Percentiles rank a stretch among this genome's conserved stretches.
These are phyloP conservation scores for Phocoena phocoena DNA, from an alignment of 2,113 vertebrate genomes.

Conservation along the genomic window DNA sequence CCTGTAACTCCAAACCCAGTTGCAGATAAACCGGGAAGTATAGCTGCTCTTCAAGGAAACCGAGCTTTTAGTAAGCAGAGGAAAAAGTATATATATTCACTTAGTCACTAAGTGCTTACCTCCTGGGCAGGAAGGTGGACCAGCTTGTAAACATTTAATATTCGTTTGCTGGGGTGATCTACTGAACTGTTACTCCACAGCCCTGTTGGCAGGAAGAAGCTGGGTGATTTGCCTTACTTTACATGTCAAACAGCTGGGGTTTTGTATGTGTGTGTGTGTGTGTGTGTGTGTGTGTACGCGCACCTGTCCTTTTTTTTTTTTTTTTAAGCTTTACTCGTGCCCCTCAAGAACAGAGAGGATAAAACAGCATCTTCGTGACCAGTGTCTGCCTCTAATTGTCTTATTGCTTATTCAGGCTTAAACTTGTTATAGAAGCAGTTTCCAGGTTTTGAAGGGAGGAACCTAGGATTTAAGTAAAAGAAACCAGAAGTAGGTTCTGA, in stretches of 20 bases:
- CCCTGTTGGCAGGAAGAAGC: not conserved
- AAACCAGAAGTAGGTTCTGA: not conserved
- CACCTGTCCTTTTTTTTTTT: not conserved
- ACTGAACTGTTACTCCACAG: not conserved
- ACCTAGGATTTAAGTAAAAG: not conserved
- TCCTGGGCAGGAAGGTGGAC: conserved; percentile 4
- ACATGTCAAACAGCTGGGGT: not conserved
- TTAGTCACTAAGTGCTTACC: not conserved
- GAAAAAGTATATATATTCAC: not conserved
- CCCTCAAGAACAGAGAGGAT: not conserved
- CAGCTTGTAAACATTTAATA: conserved; percentile 37
- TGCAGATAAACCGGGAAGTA: not conserved
- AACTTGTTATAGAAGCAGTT: not conserved
- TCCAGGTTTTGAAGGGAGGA: not conserved
- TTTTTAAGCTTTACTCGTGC: not conserved
- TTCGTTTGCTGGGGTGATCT: not conserved
- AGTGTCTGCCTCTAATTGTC: not conserved
- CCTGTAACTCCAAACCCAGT: not conserved
- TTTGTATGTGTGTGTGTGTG: not conserved
- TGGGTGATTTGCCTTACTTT: not conserved
- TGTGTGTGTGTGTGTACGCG: rapidly evolving
- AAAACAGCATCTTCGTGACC: not conserved
- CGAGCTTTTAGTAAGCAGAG: not conserved
- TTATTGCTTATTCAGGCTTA: not conserved
- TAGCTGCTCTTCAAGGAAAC: not conserved